Conservation (phyloP, 2,797 vertebrate species). For the Pseudotriccus pelzelni region DNA sequence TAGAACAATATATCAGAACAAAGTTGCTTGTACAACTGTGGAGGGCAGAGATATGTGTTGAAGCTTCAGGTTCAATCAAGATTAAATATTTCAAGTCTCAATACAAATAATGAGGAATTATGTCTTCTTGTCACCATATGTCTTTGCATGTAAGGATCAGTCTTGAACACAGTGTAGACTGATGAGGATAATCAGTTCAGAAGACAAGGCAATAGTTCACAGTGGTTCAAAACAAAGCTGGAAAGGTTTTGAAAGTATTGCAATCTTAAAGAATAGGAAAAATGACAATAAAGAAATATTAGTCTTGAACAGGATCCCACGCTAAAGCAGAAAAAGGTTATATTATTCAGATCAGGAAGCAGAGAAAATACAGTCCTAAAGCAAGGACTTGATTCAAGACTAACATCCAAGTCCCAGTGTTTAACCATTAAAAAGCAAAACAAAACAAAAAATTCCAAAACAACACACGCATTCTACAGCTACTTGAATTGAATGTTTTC, state of each 20-base stretch:
- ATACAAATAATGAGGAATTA: not conserved
- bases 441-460: not conserved
- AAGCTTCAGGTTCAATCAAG: not conserved
- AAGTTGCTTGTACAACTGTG: not conserved
- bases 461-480: not conserved
- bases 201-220: not conserved
- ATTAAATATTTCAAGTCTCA: not conserved
- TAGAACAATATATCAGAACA: not conserved
- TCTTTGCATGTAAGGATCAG: not conserved
- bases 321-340: not conserved
- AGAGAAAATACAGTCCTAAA: not conserved
- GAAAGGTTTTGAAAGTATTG: not conserved
- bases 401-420: not conserved
- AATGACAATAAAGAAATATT: not conserved
- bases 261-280: not conserved
- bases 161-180: not conserved
- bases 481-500: not conserved
- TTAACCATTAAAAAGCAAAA: not conserved
- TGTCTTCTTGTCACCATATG: not conserved
- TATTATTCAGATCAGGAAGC: not conserved
- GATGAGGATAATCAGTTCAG: not conserved
- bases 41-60: not conserved
- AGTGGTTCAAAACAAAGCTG: not conserved
- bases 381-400: not conserved
- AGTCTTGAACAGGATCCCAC: not conserved